A percentile compares a stretch with the other conserved stretches of the same genome.
Conservation (phyloP, 2,797 vertebrate genomes). For the Centroberyx gerrardi region DNA sequence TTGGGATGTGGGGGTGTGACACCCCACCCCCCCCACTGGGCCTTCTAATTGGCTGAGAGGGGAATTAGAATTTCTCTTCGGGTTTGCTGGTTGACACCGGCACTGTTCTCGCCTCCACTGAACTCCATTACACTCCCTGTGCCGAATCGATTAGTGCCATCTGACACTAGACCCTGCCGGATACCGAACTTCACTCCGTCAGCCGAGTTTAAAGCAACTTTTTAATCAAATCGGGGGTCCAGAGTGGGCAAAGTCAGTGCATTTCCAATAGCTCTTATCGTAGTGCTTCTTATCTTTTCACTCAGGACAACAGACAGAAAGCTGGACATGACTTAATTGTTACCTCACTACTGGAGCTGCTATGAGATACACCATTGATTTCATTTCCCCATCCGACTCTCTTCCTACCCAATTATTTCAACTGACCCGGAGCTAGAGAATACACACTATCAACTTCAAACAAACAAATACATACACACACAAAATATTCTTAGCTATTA, state of each 20-base stretch:
- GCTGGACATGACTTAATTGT: conserved; percentile 32
- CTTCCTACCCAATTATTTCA: conserved; percentile 59
- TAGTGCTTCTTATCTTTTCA: conserved; percentile 39
- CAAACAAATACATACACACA: conserved; percentile 9
- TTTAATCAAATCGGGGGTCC: conserved; percentile 67
- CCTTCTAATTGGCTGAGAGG: conserved; percentile 71
- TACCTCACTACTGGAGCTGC: conserved; percentile 22
- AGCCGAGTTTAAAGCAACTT: conserved; percentile 59
- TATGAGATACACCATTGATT: conserved; percentile 53
- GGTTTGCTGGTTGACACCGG: conserved; percentile 47
- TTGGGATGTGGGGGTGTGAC: conserved; percentile 30
- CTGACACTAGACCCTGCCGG: conserved; percentile 56
- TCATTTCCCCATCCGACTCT: conserved; percentile 53
- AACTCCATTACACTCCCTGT: conserved; percentile 72
- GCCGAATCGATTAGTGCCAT: conserved; percentile 76
- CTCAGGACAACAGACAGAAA: conserved; percentile 35
- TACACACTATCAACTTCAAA: conserved; percentile 1
- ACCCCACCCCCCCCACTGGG: conserved; percentile 23
- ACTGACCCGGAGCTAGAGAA: conserved; percentile 35
- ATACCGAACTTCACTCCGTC: conserved; percentile 44
- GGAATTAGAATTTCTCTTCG: conserved; percentile 54
- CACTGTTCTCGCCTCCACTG: conserved; percentile 56
- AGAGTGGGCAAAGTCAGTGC: not conserved
- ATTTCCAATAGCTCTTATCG: conserved; percentile 27
- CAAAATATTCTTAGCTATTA: conserved; percentile 18